Evolutionary conservation across 1,140 invertebrate genomes (phyloP), one percentile per base, ranked within the genome.

Genomic region (Drosophila parvula): DNA sequence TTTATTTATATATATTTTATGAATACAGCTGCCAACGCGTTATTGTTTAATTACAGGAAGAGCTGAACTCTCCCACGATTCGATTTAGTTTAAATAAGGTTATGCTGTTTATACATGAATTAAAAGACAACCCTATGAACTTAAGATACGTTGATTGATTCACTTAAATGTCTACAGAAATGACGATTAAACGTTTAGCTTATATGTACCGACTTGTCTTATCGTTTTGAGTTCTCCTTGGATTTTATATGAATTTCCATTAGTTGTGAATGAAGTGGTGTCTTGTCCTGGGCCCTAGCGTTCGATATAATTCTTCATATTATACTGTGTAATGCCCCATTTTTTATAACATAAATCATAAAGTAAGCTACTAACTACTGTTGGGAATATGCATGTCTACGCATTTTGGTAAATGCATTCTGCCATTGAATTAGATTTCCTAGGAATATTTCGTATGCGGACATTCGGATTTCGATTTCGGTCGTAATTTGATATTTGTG

Each of bases 181-280:
- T 84, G 51, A 69, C 11, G 56, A 48, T 48, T 50, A 61, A 44
- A 43, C 41, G 47, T 28, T 59, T 60, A 47, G 40, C 61, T 76
- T 77, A 77, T 32, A 43, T 57, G 18, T 77, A 84, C 47, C 67
- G 81, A 84, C 81, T 81, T 84, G 78, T 78, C 67, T 81, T 78
- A 81, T 71, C 68, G 60, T 47, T 70, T 78, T 36, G 41, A 76
- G 62, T 78, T 81, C 43, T 12, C 28, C 58, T 56, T 63, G 48
- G 22, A 41, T 43, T 75, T 36, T 28, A 28, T 55, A 18, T 75
- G 3, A 16, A 36, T 67, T 59, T 58, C 50, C 30, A 51, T 60
- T 57, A 12, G 57, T 51, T 77, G 63, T 59, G 74, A 78, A 79
- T 51, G 27, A 48, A 60, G 55, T 60, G 68, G 47, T 69, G 61